Evolutionary conservation across 53 echinoderm and acorn worm species (phyloP), one percentile per base, ranked within the genome.

Genomic region (Holothuria leucospilota): DNA sequence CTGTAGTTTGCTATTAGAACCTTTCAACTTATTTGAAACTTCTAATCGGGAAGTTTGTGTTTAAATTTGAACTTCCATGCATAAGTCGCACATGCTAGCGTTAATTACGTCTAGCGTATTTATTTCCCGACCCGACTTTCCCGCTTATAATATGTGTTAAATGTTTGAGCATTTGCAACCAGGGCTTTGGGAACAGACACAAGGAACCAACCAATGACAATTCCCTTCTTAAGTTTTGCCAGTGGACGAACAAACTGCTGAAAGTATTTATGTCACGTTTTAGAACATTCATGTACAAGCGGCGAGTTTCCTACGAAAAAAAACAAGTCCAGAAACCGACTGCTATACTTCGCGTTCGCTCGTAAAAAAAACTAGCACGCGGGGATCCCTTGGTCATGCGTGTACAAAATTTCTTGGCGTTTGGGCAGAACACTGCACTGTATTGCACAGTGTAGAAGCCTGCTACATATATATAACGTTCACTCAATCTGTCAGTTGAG

Each of bases 161-260:
- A 28, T 68, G 68, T 25, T 2, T 25, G 68, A 8, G 63, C 63
- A 25, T 25, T 23, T 25, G 68, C 68, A 25, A 68, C 26, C 68
- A 68, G n/a, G n/a, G n/a, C n/a, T n/a, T n/a, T n/a, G n/a, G n/a
- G n/a, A n/a, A n/a, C n/a, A n/a, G n/a, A n/a, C 27, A 34, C 29
- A 25, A 68, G 68, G 29, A 68, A 34, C 16, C 68, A 68, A 28
- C 28, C 26, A 68, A 28, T 68, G 68, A 68, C 68, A 68, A 28
- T 68, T 68, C 68, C 68, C 68, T 68, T 68, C 26, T 68, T 25
- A 68, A 68, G 26, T 68, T 68, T 11, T 25, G 68, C 68, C 68
- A 68, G 10, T 25, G 68, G 26, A n/a, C n/a, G n/a, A n/a, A n/a
- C n/a, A n/a, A n/a, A n/a, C n/a, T n/a, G n/a, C n/a, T n/a, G n/a